These are phyloP conservation scores for Drosophila gunungcola DNA, from an alignment of 1,140 invertebrate species.

Conservation along the genomic window DNA sequence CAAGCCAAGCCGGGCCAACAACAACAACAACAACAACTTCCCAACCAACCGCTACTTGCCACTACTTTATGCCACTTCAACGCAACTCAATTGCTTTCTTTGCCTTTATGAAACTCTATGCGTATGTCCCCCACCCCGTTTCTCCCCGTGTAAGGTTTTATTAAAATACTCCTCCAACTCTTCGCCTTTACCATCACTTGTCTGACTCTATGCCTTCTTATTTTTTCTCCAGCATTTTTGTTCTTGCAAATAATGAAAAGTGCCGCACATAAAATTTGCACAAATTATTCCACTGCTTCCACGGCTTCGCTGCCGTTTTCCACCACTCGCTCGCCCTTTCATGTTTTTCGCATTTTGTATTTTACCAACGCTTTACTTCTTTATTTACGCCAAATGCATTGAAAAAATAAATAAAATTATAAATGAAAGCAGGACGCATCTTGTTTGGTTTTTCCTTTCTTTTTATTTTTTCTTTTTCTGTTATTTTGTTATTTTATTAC, in stretches of 20 bases:
- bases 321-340: neutral
- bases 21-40: conserved; percentile 37
- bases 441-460: conserved; percentile 52
- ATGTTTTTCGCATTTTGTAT: conserved; percentile 49
- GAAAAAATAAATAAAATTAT: conserved; percentile 82
- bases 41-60: conserved; percentile 69
- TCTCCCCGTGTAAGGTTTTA: conserved; percentile 61
- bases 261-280: conserved; percentile 82
- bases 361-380: conserved; percentile 63
- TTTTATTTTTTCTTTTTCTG: conserved; percentile 46
- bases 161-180: conserved; percentile 65
- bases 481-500: conserved; percentile 79
- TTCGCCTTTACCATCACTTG: conserved; percentile 33
- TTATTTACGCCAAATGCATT: conserved; percentile 77
- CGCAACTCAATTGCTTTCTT: conserved; percentile 82
- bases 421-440: conserved; percentile 69
- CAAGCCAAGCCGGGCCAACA: conserved; percentile 32
- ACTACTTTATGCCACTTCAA: conserved; percentile 83
- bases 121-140: conserved; percentile 11
- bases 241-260: conserved; percentile 79
- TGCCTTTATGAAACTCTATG: conserved; percentile 69
- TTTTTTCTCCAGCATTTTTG: conserved; percentile 46
- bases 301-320: neutral
- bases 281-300: conserved; percentile 68
- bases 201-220: conserved; percentile 39